A percentile compares a stretch with the other conserved stretches of the same genome.
Conservation (phyloP, 53 echinoderm and acorn worm species). For the Actinopyga echinites region DNA sequence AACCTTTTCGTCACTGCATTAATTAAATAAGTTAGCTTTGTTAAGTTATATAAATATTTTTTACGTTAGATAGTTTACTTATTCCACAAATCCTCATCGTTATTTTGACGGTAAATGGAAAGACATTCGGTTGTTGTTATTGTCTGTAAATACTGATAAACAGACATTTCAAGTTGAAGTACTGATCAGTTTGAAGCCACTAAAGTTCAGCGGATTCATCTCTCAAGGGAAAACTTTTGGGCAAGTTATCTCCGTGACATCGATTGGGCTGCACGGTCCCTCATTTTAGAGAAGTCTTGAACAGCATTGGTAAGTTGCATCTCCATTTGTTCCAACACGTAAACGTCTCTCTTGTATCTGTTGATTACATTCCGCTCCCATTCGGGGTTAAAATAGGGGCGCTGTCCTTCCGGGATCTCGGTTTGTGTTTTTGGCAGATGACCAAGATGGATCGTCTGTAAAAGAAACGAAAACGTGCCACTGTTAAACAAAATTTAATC, state of each 20-base stretch:
- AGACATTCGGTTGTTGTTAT: no score
- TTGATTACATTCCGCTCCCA: neutral
- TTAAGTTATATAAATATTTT: no score
- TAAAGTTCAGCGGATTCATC: neutral
- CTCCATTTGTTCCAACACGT: neutral
- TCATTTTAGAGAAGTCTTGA: neutral
- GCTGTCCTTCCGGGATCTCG: neutral
- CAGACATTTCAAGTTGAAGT: no score
- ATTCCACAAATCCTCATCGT: no score
- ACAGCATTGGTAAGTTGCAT: neutral
- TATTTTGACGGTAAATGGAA: no score
- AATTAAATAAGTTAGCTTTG: no score
- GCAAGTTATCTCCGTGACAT: neutral
- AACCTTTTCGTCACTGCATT: no score
- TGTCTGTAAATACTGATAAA: neutral
- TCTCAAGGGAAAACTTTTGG: no score
- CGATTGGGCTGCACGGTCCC: neutral
- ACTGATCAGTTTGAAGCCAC: no score
- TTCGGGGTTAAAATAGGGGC: neutral
- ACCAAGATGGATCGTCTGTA: slow-evolving; percentile 3
- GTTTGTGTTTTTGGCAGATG: neutral
- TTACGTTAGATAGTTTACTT: no score
- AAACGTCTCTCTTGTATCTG: neutral
- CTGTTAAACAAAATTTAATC: neutral
- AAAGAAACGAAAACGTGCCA: neutral